A percentile compares a stretch with the other conserved stretches of the same genome.
Conservation (phyloP, 1,140 invertebrate species). For the Zaprionus lachaisei region DNA sequence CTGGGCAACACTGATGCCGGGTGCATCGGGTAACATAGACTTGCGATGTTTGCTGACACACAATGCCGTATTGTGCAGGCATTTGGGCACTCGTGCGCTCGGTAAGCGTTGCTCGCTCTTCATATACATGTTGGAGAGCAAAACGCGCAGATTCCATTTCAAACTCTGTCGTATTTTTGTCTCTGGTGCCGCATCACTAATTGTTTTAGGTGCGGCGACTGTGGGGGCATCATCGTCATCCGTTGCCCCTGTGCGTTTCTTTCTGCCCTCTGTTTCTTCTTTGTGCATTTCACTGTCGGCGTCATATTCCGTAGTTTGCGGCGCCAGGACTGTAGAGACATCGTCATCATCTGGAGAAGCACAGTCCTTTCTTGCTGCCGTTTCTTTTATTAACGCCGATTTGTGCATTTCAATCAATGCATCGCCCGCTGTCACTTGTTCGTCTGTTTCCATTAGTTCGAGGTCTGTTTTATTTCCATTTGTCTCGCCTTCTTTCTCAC, state of each 20-base stretch:
- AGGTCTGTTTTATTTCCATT: neutral
- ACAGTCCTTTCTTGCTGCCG: neutral
- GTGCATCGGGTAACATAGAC: conserved; percentile 59
- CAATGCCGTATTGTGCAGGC: conserved; percentile 55
- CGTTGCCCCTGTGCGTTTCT: neutral
- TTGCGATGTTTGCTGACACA: conserved; percentile 58
- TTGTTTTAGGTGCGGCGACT: neutral
- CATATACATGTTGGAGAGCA: conserved; percentile 70
- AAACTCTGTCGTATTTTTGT: conserved; percentile 27
- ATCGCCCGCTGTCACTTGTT: neutral
- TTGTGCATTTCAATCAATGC: conserved; percentile 14
- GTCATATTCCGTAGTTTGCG: conserved; percentile 8
- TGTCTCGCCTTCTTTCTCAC: neutral
- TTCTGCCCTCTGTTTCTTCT: neutral
- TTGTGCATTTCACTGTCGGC: conserved; percentile 21
- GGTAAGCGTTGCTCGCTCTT: conserved; percentile 53
- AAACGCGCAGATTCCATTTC: conserved; percentile 56
- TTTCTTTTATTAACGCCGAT: neutral
- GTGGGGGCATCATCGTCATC: conserved; percentile 15
- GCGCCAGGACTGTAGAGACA: conserved; percentile 10
- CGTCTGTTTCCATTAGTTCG: neutral
- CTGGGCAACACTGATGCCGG: conserved; percentile 47
- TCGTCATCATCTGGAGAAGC: conserved; percentile 2
- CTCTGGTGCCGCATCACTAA: neutral
- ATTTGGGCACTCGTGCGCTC: conserved; percentile 51